These are phyloP conservation scores for Panopea generosa DNA, from an alignment of 2,888 invertebrate species.

Conservation along the genomic window DNA sequence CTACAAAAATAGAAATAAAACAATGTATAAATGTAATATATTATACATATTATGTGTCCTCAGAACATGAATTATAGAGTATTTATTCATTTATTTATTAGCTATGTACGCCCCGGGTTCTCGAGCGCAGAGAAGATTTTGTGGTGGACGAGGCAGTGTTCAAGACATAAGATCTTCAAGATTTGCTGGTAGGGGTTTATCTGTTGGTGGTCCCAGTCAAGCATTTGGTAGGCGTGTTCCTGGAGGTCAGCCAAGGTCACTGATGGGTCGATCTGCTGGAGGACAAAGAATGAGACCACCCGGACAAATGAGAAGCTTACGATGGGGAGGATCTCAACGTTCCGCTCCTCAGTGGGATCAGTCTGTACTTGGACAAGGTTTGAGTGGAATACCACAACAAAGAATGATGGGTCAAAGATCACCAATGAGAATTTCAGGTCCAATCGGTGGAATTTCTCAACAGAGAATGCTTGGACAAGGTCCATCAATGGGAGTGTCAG, in stretches of 20 bases:
- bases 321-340: background rate
- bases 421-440: background rate
- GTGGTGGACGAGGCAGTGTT: conserved; percentile 6
- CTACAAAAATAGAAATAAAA: too few species aligned
- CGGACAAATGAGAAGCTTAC: background rate
- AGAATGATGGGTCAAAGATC: background rate
- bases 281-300: background rate
- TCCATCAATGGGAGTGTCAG: background rate
- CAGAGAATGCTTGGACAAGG: background rate
- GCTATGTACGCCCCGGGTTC: conserved; percentile 55
- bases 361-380: too few species aligned
- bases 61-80: too few species aligned
- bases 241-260: background rate
- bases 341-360: background rate
- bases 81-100: conserved; percentile 16
- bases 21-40: too few species aligned
- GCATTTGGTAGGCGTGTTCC: background rate
- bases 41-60: too few species aligned
- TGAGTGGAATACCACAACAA: background rate
- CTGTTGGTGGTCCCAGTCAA: background rate
- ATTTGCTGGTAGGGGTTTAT: conserved; percentile 5
- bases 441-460: too few species aligned
- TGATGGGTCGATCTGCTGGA: background rate
- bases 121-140: conserved; percentile 41
- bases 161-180: background rate